A percentile compares a stretch with the other conserved stretches of the same genome.
Evolutionary conservation across 2,113 vertebrate genomes (phyloP).

Genomic region (Athene cunicularia): DNA sequence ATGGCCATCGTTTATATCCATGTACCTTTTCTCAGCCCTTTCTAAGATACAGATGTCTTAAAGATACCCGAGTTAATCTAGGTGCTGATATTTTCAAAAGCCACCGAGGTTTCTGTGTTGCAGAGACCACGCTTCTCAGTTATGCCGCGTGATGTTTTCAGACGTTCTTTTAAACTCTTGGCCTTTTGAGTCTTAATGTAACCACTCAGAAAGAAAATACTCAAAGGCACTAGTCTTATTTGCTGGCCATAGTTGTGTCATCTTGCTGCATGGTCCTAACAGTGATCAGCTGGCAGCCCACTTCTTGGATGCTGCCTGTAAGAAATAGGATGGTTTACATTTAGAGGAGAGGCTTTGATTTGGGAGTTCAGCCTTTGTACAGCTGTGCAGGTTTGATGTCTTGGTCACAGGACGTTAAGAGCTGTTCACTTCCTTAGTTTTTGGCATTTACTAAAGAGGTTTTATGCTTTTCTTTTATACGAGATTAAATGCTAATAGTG

Average conservation of each 20-base stretch:
- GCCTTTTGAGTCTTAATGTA: neutral
- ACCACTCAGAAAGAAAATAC: neutral
- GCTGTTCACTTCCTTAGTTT: neutral
- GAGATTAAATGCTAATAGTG: constrained; percentile 5
- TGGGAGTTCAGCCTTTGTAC: neutral
- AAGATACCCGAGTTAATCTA: rapidly evolving
- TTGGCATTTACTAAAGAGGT: neutral
- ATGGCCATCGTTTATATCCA: neutral
- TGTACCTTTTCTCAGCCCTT: neutral
- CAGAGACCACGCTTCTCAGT: neutral
- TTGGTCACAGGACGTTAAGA: neutral
- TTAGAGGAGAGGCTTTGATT: neutral
- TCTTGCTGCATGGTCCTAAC: neutral
- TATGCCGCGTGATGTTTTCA: neutral
- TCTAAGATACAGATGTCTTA: neutral
- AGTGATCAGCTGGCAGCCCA: neutral
- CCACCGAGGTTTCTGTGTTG: neutral
- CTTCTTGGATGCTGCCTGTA: neutral
- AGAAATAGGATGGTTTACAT: neutral
- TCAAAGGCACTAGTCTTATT: neutral
- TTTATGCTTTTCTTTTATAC: neutral
- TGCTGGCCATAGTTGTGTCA: neutral
- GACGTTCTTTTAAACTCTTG: neutral
- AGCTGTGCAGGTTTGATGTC: constrained; percentile 3
- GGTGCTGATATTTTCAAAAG: neutral